phyloP scores from a whole-genome alignment of 2,797 vertebrate genomes.

The Novumbra hubbsi region DNA sequence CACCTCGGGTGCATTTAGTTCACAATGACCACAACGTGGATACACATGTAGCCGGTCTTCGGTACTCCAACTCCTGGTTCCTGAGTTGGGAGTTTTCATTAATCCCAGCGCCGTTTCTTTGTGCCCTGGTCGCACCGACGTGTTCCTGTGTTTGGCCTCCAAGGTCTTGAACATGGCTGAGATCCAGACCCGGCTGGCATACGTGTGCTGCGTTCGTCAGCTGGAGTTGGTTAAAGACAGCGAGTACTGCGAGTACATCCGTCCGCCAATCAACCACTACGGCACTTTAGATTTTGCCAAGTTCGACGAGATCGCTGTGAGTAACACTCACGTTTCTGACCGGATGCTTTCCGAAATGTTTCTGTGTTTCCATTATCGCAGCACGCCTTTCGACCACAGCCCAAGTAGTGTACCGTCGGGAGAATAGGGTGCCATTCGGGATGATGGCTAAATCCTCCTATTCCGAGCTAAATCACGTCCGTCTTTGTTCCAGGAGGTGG shows the following conservation, averaged over 20 bases:
- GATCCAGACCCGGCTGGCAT: conserved; percentile 92
- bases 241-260: conserved; percentile 92
- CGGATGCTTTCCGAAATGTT: background rate
- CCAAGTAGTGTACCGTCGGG: background rate
- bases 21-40: background rate
- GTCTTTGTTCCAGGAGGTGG: conserved; percentile 79
- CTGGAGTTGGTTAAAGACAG: conserved; percentile 87
- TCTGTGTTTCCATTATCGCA: background rate
- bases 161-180: conserved; percentile 96
- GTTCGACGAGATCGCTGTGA: conserved; percentile 91
- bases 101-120: background rate
- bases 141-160: background rate
- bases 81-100: no score
- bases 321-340: conserved; percentile 44
- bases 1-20: background rate
- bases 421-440: background rate
- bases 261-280: conserved; percentile 88
- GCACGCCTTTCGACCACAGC: background rate
- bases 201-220: conserved; percentile 93
- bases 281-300: conserved; percentile 90
- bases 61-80: background rate
- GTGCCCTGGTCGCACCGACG: background rate
- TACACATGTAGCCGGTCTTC: background rate
- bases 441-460: background rate
- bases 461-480: background rate